phyloP scores from a whole-genome alignment of 2,888 invertebrate species.

The Hoplodrina blanda region DNA sequence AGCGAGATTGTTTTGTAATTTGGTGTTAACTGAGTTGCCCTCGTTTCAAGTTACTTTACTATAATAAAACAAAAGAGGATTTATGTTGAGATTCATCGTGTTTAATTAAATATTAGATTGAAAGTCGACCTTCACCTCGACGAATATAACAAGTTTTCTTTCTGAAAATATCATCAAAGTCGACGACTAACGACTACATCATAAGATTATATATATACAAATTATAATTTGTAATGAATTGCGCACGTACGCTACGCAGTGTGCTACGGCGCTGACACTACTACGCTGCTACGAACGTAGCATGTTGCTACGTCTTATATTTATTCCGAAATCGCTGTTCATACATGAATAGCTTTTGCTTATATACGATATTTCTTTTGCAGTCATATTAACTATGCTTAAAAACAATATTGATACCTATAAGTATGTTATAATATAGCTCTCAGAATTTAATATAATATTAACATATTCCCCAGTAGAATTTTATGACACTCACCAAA shows the following conservation, averaged over 20 bases:
- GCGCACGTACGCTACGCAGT: slow-evolving; percentile 1
- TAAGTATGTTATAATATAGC: background rate
- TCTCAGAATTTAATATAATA: background rate
- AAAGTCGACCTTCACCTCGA: slow-evolving; percentile 5
- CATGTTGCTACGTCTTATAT: background rate
- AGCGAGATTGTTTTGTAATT: slow-evolving; percentile 57
- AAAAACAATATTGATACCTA: too few relatives aligned
- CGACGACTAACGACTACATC: background rate
- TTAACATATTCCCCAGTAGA: too few relatives aligned
- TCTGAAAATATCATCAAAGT: background rate
- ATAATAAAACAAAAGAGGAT: slow-evolving; percentile 33
- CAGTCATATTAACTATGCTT: too few relatives aligned
- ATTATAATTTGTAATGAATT: background rate
- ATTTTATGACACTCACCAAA: background rate
- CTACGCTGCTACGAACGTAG: slow-evolving; percentile 28
- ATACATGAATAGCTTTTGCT: background rate
- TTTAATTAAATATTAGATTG: slow-evolving; percentile 27
- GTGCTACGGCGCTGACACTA: slow-evolving; percentile 26
- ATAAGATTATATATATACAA: background rate
- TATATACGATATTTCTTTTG: background rate
- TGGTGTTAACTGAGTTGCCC: slow-evolving; percentile 38
- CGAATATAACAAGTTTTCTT: background rate
- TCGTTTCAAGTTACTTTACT: slow-evolving; percentile 28
- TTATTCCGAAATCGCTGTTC: background rate
- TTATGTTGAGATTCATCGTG: slow-evolving; percentile 28